Conservation (phyloP, 1,140 invertebrate species). For the Plectus sambesii region DNA sequence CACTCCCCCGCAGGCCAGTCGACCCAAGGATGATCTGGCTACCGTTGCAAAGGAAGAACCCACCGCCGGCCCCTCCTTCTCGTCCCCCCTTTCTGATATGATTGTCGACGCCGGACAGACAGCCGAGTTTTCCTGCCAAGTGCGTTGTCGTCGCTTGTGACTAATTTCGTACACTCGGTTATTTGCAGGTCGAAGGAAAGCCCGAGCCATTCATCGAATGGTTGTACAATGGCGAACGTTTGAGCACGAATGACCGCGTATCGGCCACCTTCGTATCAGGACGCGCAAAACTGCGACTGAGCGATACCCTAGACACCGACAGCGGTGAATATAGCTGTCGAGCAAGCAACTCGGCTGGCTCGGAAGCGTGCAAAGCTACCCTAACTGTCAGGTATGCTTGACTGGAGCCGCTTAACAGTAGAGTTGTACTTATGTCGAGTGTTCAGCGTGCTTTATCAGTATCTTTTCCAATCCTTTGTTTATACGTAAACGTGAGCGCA, state of each 20-base stretch:
- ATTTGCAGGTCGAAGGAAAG: constrained; percentile 15
- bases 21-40: too few species aligned
- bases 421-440: too few species aligned
- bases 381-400: constrained; percentile 52
- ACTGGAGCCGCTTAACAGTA: too few species aligned
- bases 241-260: constrained; percentile 15
- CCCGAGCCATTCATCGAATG: constrained; percentile 28
- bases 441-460: too few species aligned
- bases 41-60: background rate
- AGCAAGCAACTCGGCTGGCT: constrained; percentile 76
- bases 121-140: constrained; percentile 21
- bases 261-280: constrained; percentile 12
- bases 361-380: constrained; percentile 66
- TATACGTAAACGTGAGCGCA: too few species aligned
- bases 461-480: too few species aligned
- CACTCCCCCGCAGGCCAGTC: constrained; percentile 1
- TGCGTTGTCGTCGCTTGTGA: constrained; percentile 9
- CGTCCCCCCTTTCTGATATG: constrained; percentile 14
- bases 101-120: constrained; percentile 14
- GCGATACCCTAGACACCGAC: constrained; percentile 58
- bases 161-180: background rate
- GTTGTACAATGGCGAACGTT: constrained; percentile 27
- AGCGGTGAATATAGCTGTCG: constrained; percentile 74
- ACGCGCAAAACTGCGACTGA: constrained; percentile 15
- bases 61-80: constrained; percentile 13